Evolutionary conservation across 2,113 vertebrate species (phyloP).

Genomic region (human (Homo sapiens)): DNA sequence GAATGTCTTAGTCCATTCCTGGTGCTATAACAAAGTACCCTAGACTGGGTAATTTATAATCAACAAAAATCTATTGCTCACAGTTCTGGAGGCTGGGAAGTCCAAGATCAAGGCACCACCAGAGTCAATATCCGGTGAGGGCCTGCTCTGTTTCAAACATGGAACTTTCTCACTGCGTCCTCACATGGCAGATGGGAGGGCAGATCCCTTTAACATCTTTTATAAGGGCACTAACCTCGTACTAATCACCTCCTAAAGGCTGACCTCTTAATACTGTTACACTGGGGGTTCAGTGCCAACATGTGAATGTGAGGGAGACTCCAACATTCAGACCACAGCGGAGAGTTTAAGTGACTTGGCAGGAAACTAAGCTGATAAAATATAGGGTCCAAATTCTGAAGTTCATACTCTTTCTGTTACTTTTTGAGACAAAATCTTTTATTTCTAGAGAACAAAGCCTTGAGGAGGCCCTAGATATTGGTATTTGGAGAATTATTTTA

Average conservation of each 20-base stretch:
- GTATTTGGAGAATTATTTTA: slow-evolving; percentile 20
- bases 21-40: neutral
- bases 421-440: neutral
- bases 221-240: neutral
- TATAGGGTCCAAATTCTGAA: neutral
- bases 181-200: neutral
- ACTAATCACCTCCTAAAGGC: neutral
- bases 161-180: neutral
- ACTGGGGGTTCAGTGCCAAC: neutral
- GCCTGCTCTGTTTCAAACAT: neutral
- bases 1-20: neutral
- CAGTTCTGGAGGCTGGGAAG: neutral
- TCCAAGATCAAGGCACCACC: neutral
- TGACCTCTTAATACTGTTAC: neutral
- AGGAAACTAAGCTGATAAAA: neutral
- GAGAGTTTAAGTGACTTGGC: neutral
- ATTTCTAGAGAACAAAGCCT: neutral
- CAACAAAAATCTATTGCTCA: neutral
- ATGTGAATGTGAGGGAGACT: neutral
- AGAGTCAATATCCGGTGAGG: neutral
- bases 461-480: neutral
- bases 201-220: neutral
- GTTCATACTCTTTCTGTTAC: neutral
- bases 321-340: neutral
- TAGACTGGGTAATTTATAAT: neutral